Evolutionary conservation across 2,888 invertebrate species (phyloP).

Genomic region (Venusia cambrica): DNA sequence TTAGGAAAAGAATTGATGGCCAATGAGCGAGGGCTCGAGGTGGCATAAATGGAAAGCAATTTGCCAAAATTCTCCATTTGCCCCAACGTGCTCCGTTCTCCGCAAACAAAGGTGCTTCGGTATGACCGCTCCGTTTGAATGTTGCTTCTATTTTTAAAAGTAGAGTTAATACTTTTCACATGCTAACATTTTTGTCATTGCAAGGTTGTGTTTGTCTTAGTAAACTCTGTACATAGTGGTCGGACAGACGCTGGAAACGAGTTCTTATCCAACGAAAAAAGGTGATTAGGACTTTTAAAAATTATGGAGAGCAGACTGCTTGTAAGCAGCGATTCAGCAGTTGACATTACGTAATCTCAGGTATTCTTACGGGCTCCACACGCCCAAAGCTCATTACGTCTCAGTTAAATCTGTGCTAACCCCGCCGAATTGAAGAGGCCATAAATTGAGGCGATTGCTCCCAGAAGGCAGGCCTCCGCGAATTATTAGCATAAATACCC

Average conservation of each 20-base stretch:
- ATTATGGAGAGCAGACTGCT: too few relatives aligned
- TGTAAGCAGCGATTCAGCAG: too few relatives aligned
- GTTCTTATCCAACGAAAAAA: too few relatives aligned
- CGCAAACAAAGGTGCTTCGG: conserved; percentile 8
- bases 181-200: too few relatives aligned
- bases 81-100: background rate
- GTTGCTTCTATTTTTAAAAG: conserved; percentile 1
- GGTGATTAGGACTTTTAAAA: too few relatives aligned
- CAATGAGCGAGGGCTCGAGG: conserved; percentile 43
- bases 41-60: conserved; percentile 24
- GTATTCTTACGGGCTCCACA: conserved; percentile 22
- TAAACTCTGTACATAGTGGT: too few relatives aligned
- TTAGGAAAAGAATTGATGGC: conserved; percentile 60
- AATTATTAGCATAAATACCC: conserved; percentile 62
- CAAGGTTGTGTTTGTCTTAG: too few relatives aligned
- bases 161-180: too few relatives aligned
- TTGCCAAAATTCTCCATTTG: conserved; percentile 15
- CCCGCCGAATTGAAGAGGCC: conserved; percentile 50
- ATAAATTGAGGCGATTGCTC: conserved; percentile 62
- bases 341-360: too few relatives aligned
- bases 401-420: conserved; percentile 50
- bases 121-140: conserved; percentile 1
- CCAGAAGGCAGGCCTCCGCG: conserved; percentile 42
- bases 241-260: too few relatives aligned
- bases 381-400: conserved; percentile 37